phyloP scores from a whole-genome alignment of 2,113 vertebrate genomes.

The Oryzias woworae region DNA sequence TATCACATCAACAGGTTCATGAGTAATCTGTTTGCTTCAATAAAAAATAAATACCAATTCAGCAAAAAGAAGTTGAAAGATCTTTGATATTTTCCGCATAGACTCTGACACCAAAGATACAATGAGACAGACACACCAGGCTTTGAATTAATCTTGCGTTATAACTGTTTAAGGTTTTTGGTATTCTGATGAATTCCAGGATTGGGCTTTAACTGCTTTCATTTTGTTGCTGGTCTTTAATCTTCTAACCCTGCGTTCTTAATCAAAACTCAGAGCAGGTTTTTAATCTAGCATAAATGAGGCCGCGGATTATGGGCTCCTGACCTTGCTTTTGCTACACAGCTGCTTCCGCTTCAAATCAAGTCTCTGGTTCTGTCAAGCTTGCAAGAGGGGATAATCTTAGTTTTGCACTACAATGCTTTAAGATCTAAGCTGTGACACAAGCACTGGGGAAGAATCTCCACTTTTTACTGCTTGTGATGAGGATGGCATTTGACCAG shows the following conservation, averaged over 20 bases:
- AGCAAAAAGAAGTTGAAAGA: slow-evolving; percentile 8
- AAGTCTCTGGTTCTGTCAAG: slow-evolving; percentile 54
- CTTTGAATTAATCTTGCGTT: slow-evolving; percentile 84
- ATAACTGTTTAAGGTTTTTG: slow-evolving; percentile 82
- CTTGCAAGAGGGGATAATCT: slow-evolving; percentile 61
- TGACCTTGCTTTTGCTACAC: slow-evolving; percentile 76
- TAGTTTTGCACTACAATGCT: slow-evolving; percentile 48
- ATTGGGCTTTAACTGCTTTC: slow-evolving; percentile 90
- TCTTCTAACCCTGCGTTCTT: slow-evolving; percentile 89
- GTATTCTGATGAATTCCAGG: slow-evolving; percentile 87
- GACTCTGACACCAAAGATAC: slow-evolving; percentile 47
- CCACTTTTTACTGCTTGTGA: not conserved
- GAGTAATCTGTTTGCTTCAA: too few relatives aligned
- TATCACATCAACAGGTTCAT: too few relatives aligned
- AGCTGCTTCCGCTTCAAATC: slow-evolving; percentile 76
- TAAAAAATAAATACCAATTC: not conserved
- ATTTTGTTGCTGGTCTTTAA: slow-evolving; percentile 88
- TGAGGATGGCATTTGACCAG: not conserved
- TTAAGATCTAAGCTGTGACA: slow-evolving; percentile 37
- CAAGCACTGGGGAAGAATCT: slow-evolving; percentile 18
- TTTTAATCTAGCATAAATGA: slow-evolving; percentile 86
- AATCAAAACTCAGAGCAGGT: slow-evolving; percentile 87
- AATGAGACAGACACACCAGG: slow-evolving; percentile 56
- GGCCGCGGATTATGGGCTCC: slow-evolving; percentile 79
- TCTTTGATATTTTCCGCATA: slow-evolving; percentile 23